Conservation (phyloP, 2,888 invertebrate genomes). For the Alloplasta piceator region DNA sequence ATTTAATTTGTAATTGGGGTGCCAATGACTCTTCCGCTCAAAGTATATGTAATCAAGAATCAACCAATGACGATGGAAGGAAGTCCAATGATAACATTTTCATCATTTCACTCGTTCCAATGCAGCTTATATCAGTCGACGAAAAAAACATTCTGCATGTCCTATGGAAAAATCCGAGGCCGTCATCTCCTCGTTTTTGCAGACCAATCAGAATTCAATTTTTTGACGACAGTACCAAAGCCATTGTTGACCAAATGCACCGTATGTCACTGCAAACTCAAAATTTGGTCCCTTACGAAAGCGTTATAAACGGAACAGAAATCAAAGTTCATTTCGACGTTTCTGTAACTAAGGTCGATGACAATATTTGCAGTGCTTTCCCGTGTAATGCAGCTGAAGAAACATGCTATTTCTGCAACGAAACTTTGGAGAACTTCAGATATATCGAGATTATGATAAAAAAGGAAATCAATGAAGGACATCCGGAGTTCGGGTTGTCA, state of each 20-base stretch:
- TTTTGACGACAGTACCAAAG: background rate
- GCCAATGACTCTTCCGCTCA: background rate
- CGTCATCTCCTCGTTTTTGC: constrained; percentile 15
- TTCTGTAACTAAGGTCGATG: constrained; percentile 1
- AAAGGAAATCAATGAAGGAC: background rate
- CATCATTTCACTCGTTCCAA: background rate
- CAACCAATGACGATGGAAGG: background rate
- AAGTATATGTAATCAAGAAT: background rate
- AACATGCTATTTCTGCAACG: constrained; percentile 21
- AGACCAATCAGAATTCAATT: constrained; percentile 13
- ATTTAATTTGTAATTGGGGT: background rate
- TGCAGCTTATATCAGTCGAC: constrained; percentile 7
- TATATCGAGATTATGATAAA: constrained; percentile 13
- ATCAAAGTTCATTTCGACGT: background rate
- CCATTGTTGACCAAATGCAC: background rate
- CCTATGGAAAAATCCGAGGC: constrained; percentile 10
- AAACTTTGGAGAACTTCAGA: constrained; percentile 8
- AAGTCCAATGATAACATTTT: background rate
- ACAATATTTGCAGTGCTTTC: background rate
- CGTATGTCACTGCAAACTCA: background rate
- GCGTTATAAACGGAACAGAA: background rate
- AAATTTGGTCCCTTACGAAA: background rate
- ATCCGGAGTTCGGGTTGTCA: constrained; percentile 4
- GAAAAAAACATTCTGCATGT: background rate
- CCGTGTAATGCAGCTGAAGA: no score